Base-by-base conservation (phyloP, 2,888 invertebrate genomes). In the Entomobrya multifasciata region DNA sequence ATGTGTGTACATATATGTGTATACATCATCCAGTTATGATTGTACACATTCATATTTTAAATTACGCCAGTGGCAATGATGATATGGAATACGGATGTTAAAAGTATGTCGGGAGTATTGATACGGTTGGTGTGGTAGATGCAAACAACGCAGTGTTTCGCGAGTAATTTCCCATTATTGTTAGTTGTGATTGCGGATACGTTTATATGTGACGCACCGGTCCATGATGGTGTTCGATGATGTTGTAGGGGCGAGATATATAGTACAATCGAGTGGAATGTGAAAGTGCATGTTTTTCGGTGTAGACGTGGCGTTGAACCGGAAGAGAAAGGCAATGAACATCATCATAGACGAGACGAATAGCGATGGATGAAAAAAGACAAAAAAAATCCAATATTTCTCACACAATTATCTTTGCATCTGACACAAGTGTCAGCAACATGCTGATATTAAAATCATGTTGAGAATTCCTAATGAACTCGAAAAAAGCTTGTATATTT, bases 371-470 rank as follows among this genome's bases (percentile, higher is more conserved):
- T n/a, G 36, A 36, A 36, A 36, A 36, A 36, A 36, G 4, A 49
- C 41, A 81, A 47, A 81, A 84, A 77, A 77, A 77, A 77, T 65
- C 41, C 84, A 84, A 84, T 84, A 77, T 67, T 84, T 84, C 77
- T 77, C 67, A 77, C 77, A 67, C 67, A 77, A 77, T 84, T 84
- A 84, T 76, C 52, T 49, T 65, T 79, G 72, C 55, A 70, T 72
- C 70, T 78, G 85, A 79, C 85, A 62, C 79, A 79, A 78, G 85
- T 85, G 85, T 78, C 72, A 79, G 49, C 27, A 72, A 60, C 85
- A 85, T 70, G 72, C 79, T 67, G 52, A 80, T 87, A 87, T 87
- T 81, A 87, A 85, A 85, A 70, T 84, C 87, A 76, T 87, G 87
- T 44, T 65, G 44, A 20, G 87, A 87, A 83, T 87, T 84, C 20